Base-by-base conservation (phyloP, 2,113 vertebrate species). In the Seriola aureovittata region DNA sequence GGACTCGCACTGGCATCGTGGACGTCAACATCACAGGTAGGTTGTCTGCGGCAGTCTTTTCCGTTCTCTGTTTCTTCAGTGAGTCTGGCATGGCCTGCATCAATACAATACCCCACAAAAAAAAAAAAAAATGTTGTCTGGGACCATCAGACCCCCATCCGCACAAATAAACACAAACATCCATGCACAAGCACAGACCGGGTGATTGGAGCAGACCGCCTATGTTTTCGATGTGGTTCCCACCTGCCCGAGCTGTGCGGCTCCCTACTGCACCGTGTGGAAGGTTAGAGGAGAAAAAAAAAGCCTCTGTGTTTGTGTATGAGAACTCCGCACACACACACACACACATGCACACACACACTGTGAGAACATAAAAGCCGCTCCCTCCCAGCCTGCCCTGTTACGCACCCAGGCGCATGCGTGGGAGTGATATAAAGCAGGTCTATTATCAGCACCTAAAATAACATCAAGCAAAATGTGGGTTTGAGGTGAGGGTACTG, bases 21-120 rank as follows among this genome's bases (percentile, higher is more conserved):
- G 98, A 99, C 44, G 98, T 99, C 92, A 99, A 99, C 92, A 96
- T 99, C 89, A 99, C 98, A 94, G 98, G 98, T 99, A 97, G 93
- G 97, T 78, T 9, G 0, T 36, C 23, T 0, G 13, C 62, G 16
- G n/a, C 60, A 29, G 19, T 23, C 34, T 3, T 7, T 72, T 44
- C 32, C 25, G 12, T 34, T 48, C 44, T 84, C 50, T 19, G 21
- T 72, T 44, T 80, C 7, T 78, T 42, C 42, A 1, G 0, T 54
- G 63, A 69, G 52, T 77, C 57, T 29, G 81, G 85, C 81, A 85
- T 76, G 68, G 76, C 80, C 77, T 32, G 70, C 57, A 17, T 73
- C 86, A 82, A 88, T 85, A 75, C 89, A 85, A 82, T 81, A 78
- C 50, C 59, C 71, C 32, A 32, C 72, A 55, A 9, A 42, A 65